A percentile compares a stretch with the other conserved stretches of the same genome.
These are phyloP conservation scores for Drosophila austrosaltans DNA, from an alignment of 2,888 invertebrate species.

Conservation along the genomic window DNA sequence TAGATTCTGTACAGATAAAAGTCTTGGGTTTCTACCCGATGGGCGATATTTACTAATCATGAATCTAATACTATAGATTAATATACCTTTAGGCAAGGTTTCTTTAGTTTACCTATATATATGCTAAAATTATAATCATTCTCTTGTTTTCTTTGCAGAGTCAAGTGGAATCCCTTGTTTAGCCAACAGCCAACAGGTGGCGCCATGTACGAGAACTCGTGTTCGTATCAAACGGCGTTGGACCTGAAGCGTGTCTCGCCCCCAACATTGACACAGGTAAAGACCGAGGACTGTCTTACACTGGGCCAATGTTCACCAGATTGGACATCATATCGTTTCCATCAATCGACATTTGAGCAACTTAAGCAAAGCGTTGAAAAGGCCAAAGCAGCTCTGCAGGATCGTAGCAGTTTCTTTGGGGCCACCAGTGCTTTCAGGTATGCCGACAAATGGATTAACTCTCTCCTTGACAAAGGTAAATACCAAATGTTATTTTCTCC, in stretches of 20 bases:
- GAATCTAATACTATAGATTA: no score
- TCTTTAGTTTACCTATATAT: no score
- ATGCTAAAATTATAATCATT: not conserved
- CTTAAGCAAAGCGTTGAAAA: conserved; percentile 95
- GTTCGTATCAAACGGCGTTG: conserved; percentile 94
- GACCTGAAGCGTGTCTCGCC: conserved; percentile 89
- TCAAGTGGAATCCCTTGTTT: conserved; percentile 81
- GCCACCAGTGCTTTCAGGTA: conserved; percentile 90
- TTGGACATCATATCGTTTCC: conserved; percentile 91
- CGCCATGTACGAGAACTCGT: conserved; percentile 95
- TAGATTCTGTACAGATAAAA: no score
- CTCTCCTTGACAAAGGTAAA: not conserved
- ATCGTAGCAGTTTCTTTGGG: conserved; percentile 88
- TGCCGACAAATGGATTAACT: not conserved
- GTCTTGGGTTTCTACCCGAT: no score
- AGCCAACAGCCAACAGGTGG: conserved; percentile 70
- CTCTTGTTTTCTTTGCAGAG: conserved; percentile 49
- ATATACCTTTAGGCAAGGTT: no score
- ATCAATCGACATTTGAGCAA: conserved; percentile 94
- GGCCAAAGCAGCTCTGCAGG: conserved; percentile 93
- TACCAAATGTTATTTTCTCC: not conserved
- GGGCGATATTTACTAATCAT: no score
- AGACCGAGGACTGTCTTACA: conserved; percentile 84
- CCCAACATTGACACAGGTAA: conserved; percentile 83
- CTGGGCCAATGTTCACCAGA: conserved; percentile 86